Evolutionary conservation across 2,797 vertebrate genomes (phyloP), one percentile per base, ranked within the genome.

Genomic region (Galago senegalensis): DNA sequence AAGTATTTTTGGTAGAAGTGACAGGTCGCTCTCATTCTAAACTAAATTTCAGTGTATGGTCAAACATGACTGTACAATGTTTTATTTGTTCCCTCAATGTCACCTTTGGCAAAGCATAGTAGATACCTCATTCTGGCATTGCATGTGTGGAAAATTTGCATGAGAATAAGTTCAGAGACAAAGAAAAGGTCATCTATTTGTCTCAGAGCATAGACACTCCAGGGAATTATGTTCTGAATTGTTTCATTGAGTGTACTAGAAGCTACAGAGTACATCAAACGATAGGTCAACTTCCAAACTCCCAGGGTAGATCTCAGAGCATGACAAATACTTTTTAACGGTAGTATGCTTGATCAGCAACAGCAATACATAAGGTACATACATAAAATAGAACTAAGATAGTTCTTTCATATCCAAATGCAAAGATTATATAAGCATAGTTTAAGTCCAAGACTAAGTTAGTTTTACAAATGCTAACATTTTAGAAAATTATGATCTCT

Each of bases 1-100:
- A 95, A 95, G 87, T 91, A 94, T 61, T 93, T 97, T 97, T 60
- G 46, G 23, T 65, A n/a, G 4, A 92, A 94, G 0, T 96, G 29
- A 97, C 75, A 96, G 90, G 90, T 2, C 43, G 7, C 1, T 95
- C 1, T 81, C 90, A 53, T 91, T 94, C n/a, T 58, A 96, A 96
- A 86, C 27, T 84, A 18, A n/a, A 95, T 96, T 94, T 96, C 97
- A 96, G 87, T 88, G 16, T 20, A 91, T 89, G 88, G 27, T 70
- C 76, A 53, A 93, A 96, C 5, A 93, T 89, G 2, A 2, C 69
- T 65, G 61, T 79, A 1, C 4, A 37, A 40, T 34, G 5, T 75
- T 94, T 87, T 34, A 88, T 0, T 21, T 82, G 13, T 20, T 4
- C 9, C 16, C 56, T 87, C 94, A 5, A 67, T 7, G 4, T 69